Percentiles rank a stretch among this genome's conserved stretches.
Conservation (phyloP, 2,888 invertebrate genomes). For the Xestia sexstrigata region DNA sequence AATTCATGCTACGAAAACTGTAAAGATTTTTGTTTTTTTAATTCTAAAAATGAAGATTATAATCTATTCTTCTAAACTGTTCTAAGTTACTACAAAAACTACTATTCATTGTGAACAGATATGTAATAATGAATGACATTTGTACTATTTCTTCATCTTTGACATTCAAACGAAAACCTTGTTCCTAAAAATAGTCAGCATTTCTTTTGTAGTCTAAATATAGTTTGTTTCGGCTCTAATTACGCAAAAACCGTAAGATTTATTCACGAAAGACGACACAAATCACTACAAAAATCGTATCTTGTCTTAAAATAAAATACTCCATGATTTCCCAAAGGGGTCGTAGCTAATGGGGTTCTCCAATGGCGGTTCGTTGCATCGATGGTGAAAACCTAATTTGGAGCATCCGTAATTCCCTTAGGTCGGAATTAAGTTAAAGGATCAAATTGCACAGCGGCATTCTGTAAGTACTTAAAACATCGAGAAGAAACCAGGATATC, state of each 20-base stretch:
- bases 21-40: slow-evolving; percentile 1
- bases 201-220: neutral
- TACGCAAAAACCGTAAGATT: slow-evolving; percentile 17
- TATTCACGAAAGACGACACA: slow-evolving; percentile 30
- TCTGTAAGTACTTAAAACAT: neutral
- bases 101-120: neutral
- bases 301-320: slow-evolving; percentile 32
- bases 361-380: slow-evolving; percentile 21
- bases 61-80: neutral
- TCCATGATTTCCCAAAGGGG: slow-evolving; percentile 51
- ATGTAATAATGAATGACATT: neutral
- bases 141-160: neutral
- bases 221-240: slow-evolving; percentile 7
- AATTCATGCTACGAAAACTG: slow-evolving; percentile 4
- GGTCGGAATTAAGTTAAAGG: slow-evolving; percentile 31
- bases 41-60: neutral
- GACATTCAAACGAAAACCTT: neutral
- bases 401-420: slow-evolving; percentile 31
- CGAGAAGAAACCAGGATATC: neutral
- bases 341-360: slow-evolving; percentile 40
- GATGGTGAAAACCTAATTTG: slow-evolving; percentile 40
- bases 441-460: slow-evolving; percentile 24
- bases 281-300: slow-evolving; percentile 22
- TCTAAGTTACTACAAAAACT: neutral
- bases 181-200: neutral